Evolutionary conservation across 2,797 vertebrate genomes (phyloP).

Genomic region (Phylloscopus collybita): DNA sequence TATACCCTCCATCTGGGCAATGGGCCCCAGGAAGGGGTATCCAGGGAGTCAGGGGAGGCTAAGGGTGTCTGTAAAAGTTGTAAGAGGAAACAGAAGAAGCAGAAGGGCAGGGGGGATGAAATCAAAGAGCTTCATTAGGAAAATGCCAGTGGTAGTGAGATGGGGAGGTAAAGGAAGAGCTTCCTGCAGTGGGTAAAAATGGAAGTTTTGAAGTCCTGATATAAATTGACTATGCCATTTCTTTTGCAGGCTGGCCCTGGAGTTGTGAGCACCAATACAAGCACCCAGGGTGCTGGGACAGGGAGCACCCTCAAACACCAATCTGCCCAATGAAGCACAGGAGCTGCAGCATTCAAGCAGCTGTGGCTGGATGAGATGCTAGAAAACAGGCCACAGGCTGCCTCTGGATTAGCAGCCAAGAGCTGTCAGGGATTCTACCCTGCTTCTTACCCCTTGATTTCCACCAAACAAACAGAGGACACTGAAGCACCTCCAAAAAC

Average conservation of each 20-base stretch:
- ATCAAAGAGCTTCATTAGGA: not conserved
- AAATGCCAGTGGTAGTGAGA: not conserved
- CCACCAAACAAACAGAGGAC: not conserved
- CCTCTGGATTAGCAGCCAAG: not conserved
- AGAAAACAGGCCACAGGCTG: not conserved
- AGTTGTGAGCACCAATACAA: not conserved
- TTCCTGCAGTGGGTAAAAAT: not conserved
- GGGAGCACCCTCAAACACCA: not conserved
- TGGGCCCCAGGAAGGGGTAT: not conserved
- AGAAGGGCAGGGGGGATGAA: not conserved
- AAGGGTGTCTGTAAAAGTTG: not conserved
- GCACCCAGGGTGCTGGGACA: not conserved
- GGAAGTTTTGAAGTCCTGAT: not conserved
- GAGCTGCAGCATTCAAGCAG: not conserved
- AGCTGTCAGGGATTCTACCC: not conserved
- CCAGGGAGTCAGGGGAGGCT: not conserved
- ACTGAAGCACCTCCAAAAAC: not conserved
- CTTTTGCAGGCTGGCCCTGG: not conserved
- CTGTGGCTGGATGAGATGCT: not conserved
- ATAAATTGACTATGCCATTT: not conserved
- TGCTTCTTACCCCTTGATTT: not conserved
- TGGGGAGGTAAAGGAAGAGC: not conserved
- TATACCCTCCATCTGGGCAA: not conserved
- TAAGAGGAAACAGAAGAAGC: not conserved
- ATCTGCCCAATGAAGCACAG: not conserved